Conservation (phyloP, 2,113 vertebrate genomes). For the Xyliphius kryptos region DNA sequence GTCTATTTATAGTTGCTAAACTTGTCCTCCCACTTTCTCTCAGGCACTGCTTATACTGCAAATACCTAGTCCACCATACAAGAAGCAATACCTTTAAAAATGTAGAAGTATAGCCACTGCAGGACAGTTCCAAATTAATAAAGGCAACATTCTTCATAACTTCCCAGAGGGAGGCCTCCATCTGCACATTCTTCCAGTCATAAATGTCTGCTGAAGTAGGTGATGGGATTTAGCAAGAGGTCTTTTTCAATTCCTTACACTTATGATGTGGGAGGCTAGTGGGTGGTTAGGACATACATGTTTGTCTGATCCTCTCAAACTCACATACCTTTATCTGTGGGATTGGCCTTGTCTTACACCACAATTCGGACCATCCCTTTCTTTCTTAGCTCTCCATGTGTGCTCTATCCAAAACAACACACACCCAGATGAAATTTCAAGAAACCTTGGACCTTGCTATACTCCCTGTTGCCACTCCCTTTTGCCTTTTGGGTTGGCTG, state of each 20-base stretch:
- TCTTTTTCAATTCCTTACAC: conserved; percentile 19
- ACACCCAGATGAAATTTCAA: conserved; percentile 7
- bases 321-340: conserved; percentile 34
- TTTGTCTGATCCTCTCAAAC: conserved; percentile 36
- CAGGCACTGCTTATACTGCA: conserved; percentile 9
- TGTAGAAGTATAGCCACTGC: conserved; percentile 18
- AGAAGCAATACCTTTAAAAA: conserved; percentile 45
- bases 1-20: conserved; percentile 30
- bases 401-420: not conserved
- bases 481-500: conserved; percentile 11
- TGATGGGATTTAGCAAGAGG: conserved; percentile 52
- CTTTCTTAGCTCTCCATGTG: conserved; percentile 13
- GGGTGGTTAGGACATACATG: conserved; percentile 37
- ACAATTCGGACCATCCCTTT: conserved; percentile 28
- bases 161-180: conserved; percentile 25
- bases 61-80: not conserved
- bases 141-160: conserved; percentile 42
- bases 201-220: conserved; percentile 44
- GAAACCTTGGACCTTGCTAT: conserved; percentile 19
- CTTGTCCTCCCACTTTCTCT: conserved; percentile 13
- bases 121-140: conserved; percentile 25
- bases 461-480: conserved; percentile 15
- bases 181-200: conserved; percentile 52
- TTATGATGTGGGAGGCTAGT: conserved; percentile 17
- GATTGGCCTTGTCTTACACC: conserved; percentile 16